Evolutionary conservation across 1,140 invertebrate genomes (phyloP), one percentile per base, ranked within the genome.

Genomic region (Galendromus occidentalis): DNA sequence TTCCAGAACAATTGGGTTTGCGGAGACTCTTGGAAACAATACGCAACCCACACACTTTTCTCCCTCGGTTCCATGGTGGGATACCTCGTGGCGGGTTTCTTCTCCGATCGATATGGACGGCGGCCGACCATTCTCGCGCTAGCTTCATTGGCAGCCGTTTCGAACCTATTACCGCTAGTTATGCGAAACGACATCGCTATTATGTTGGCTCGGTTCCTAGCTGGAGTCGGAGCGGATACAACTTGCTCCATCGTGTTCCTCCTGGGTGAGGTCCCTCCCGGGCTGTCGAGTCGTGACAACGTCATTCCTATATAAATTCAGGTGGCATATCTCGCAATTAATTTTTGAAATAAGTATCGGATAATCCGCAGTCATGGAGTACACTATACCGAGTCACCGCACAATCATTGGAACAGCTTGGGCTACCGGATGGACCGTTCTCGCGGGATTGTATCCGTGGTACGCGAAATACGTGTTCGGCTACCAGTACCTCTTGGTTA

Each of bases 1-100:
- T 67, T 69, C 51, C 66, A 69, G 68, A 67, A 69, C 47, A 64
- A 69, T 39, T 69, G 68, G 68, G 68, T 69, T 22, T 69, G 68
- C 20, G 68, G 66, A 30, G 66, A 69, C 42, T 64, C 65, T 4
- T 69, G 68, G 68, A 55, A 67, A 41, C 42, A 66, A 18, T 69
- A 69, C 45, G 65, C 64, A 14, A 66, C 66, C 6, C 68, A 69
- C 59, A 68, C 64, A 18, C 64, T 67, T 17, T 69, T 67, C 39
- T 68, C 67, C 64, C 65, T 68, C 47, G 68, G 68, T 2, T 69
- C 68, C 42, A 67, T 69, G 20, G 44, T 65, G 7, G 68, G 68
- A 25, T 66, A 67, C n/a, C 64, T 69, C 12, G 42, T 66, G 14
- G 66, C 66, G 22, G 67, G 68, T 7, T 67, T 67, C 39, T 44